Percentiles rank a stretch among this genome's conserved stretches.
phyloP scores from a whole-genome alignment of 2,113 vertebrate genomes.

The Prunella himalayana region DNA sequence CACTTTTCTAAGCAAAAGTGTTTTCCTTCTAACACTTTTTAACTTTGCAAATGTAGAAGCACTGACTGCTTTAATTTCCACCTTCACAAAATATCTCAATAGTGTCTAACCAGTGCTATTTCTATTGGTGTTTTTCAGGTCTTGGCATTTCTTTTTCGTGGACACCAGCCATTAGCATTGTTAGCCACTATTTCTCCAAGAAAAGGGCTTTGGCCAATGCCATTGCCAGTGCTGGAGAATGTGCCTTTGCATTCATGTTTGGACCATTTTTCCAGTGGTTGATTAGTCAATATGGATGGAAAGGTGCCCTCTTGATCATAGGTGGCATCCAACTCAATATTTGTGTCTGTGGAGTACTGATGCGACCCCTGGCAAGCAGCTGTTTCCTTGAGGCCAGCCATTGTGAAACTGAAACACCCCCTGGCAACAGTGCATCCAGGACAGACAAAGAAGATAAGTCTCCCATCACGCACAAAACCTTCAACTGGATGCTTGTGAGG shows the following conservation, averaged over 20 bases:
- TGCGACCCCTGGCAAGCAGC: conserved; percentile 5
- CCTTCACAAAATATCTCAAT: background rate
- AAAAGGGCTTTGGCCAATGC: conserved; percentile 75
- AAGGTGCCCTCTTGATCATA: conserved; percentile 49
- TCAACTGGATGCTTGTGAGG: conserved; percentile 43
- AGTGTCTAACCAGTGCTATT: background rate
- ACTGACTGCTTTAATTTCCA: background rate
- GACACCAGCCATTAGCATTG: conserved; percentile 75
- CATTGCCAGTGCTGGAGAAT: conserved; percentile 75
- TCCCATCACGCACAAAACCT: background rate
- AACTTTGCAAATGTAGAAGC: background rate
- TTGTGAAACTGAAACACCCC: background rate
- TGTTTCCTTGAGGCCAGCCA: background rate
- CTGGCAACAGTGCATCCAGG: background rate
- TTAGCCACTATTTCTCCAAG: conserved; percentile 75
- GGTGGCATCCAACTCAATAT: conserved; percentile 54
- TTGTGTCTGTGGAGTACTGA: conserved; percentile 46
- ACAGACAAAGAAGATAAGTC: background rate
- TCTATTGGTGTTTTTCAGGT: conserved; percentile 55
- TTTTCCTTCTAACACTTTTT: background rate
- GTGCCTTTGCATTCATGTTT: conserved; percentile 62
- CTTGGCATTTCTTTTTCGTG: conserved; percentile 71
- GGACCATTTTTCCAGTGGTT: conserved; percentile 58
- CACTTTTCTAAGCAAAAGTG: background rate
- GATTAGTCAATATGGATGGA: conserved; percentile 46